A percentile compares a stretch with the other conserved stretches of the same genome.
Evolutionary conservation across 1,140 invertebrate species (phyloP).

Genomic region (Formica exsecta): DNA sequence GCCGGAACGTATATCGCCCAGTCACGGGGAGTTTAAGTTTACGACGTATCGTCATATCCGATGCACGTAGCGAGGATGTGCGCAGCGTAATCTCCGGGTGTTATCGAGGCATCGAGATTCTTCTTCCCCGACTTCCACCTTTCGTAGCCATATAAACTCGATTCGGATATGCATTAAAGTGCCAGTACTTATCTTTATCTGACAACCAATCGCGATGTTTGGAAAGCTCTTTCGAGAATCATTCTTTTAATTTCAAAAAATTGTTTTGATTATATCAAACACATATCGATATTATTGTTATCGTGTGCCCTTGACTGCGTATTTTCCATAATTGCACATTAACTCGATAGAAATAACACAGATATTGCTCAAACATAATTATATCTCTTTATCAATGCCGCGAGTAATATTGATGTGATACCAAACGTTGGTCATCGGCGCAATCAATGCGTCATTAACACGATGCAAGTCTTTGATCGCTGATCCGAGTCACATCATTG

Average conservation of each 20-base stretch:
- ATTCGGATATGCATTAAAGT: slow-evolving; percentile 1
- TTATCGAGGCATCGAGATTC: slow-evolving; percentile 45
- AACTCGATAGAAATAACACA: slow-evolving; percentile 47
- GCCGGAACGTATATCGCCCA: slow-evolving; percentile 28
- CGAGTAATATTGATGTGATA: slow-evolving; percentile 47
- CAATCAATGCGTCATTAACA: slow-evolving; percentile 58
- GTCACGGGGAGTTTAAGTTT: slow-evolving; percentile 63
- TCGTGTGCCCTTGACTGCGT: slow-evolving; percentile 15
- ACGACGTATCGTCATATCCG: slow-evolving; percentile 57
- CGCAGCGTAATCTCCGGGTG: slow-evolving; percentile 28
- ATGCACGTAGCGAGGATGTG: slow-evolving; percentile 23
- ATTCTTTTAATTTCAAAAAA: not conserved
- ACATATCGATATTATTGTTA: not conserved
- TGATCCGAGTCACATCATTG: slow-evolving; percentile 51
- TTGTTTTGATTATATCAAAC: not conserved
- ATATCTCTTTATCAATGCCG: slow-evolving; percentile 43
- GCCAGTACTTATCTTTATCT: not conserved
- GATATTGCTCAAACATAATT: slow-evolving; percentile 50
- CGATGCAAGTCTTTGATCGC: slow-evolving; percentile 46
- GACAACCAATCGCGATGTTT: not conserved
- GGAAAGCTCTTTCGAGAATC: too few species aligned
- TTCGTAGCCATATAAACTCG: not conserved
- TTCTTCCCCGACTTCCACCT: slow-evolving; percentile 23
- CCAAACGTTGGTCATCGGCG: slow-evolving; percentile 36
- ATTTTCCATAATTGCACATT: not conserved